These are phyloP conservation scores for Mormyrops attenuatus DNA, from an alignment of 2,797 vertebrate species.

Conservation along the genomic window DNA sequence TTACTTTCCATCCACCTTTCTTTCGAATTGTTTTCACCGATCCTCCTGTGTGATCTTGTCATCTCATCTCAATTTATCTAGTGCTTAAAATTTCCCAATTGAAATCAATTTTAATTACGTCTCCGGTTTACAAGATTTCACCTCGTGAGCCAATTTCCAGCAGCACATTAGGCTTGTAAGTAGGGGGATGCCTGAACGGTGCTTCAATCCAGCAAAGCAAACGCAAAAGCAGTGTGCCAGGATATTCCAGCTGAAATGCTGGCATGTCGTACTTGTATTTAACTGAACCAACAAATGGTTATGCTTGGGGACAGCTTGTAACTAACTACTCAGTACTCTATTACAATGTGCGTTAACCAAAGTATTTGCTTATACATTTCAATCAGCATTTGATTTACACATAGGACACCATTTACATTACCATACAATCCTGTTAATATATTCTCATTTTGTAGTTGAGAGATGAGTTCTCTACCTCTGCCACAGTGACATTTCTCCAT, in stretches of 20 bases:
- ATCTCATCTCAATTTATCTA: neutral
- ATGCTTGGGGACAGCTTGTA: neutral
- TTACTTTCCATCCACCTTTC: neutral
- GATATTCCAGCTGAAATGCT: neutral
- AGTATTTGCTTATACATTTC: neutral
- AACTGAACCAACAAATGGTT: neutral
- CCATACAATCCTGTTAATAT: neutral
- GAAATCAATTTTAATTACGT: neutral
- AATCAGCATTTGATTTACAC: neutral
- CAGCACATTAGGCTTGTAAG: neutral
- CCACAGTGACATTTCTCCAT: neutral
- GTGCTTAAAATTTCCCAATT: neutral
- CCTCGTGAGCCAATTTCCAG: neutral
- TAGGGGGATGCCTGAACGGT: neutral
- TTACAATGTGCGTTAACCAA: neutral
- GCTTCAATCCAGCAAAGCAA: neutral
- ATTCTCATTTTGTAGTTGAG: neutral
- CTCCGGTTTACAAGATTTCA: neutral
- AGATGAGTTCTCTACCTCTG: neutral
- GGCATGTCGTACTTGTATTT: neutral
- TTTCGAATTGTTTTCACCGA: neutral
- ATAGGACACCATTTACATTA: neutral
- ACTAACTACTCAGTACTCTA: neutral
- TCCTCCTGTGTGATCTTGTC: neutral
- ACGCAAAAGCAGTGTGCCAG: neutral